phyloP scores from a whole-genome alignment of 1,140 invertebrate species.

The Laupala kohalensis region DNA sequence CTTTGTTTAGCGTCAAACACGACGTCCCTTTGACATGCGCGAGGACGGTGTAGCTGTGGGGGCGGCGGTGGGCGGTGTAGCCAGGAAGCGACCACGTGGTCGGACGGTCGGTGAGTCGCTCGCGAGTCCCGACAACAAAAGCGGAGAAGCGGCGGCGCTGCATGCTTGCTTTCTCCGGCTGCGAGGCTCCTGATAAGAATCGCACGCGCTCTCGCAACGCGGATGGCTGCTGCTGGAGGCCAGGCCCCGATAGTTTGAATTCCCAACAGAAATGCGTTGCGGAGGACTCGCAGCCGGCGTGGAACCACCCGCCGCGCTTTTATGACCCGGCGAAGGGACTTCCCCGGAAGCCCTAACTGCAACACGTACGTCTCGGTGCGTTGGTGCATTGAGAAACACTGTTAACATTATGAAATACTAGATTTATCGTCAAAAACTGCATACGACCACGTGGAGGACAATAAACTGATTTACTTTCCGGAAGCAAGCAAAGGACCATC shows the following conservation, averaged over 20 bases:
- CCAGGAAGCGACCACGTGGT: neutral
- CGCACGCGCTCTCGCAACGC: neutral
- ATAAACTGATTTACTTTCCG: no score
- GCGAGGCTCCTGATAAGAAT: neutral
- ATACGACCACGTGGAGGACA: no score
- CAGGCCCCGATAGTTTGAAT: neutral
- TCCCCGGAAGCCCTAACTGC: no score
- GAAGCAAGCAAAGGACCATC: no score
- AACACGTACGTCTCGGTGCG: no score
- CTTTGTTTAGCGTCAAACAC: neutral
- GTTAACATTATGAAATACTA: no score
- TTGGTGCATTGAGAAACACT: no score
- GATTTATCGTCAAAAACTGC: no score
- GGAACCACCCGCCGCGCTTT: neutral
- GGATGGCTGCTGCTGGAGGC: neutral
- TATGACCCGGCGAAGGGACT: neutral
- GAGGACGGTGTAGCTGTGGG: no score
- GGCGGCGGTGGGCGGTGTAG: neutral
- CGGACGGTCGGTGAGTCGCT: no score
- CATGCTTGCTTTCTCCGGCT: neutral
- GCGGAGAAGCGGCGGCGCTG: no score
- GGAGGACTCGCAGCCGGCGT: neutral
- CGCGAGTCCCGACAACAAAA: neutral
- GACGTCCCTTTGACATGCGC: neutral
- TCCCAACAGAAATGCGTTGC: neutral